Base-by-base conservation (phyloP, 2,797 vertebrate genomes). In the Ctenosaura bakeri region DNA sequence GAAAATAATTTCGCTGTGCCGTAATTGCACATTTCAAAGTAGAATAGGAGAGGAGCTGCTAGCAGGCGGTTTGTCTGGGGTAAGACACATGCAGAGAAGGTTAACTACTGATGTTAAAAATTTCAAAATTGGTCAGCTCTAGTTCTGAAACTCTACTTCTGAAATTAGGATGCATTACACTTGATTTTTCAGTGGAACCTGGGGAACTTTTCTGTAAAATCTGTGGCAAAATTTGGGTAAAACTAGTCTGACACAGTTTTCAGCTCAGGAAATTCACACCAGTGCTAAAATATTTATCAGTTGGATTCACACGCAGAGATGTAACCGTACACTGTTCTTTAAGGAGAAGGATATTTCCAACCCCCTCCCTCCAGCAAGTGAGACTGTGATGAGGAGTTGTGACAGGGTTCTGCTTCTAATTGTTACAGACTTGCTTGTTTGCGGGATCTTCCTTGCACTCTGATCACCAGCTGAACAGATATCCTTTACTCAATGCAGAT, bases 21-120 rank as follows among this genome's bases (percentile, higher is more conserved):
- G 91, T 97, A 95, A 95, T 93, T 62, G 91, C 80, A 88, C 78
- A 91, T 96, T 95, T 95, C 90, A 83, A 91, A 90, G 92, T 88
- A 93, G 92, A 93, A 90, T 2, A 62, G 46, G 46, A 38, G 1
- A 81, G 90, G 94, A 87, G 86, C 91, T 94, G 93, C 80, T 71
- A 46, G 81, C 81, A 90, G 86, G 73, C 16, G 9, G 73, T 78
- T 90, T 12, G 29, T 69, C 71, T 13, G 56, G 84, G 74, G 6
- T 71, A 85, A 88, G 88, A 69, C 12, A 18, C 42, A 87, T 32
- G 29, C 83, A 80, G 82, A 77, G 46, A 85, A 88, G 76, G 83
- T 6, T 94, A 91, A 87, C 20, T 92, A 50, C 4, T 88, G 81
- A 83, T 88, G 84, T 88, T 76, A n/a, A 50, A 0, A 1, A 64